Conservation (phyloP, 2,113 vertebrate species). For the Eudyptes chrysolophus region DNA sequence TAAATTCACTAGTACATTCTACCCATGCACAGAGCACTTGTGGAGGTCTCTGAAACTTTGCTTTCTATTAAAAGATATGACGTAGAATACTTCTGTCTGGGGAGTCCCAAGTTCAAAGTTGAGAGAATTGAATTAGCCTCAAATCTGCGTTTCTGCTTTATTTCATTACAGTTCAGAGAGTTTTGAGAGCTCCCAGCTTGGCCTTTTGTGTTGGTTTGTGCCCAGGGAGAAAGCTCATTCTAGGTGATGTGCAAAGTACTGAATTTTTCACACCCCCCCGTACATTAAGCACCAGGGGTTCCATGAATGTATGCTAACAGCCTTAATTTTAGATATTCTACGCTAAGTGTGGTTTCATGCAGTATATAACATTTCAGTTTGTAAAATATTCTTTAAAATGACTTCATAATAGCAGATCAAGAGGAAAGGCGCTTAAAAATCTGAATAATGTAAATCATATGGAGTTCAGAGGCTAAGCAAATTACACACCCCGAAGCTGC, state of each 20-base stretch:
- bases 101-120: conserved; percentile 30
- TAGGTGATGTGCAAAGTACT: conserved; percentile 49
- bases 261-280: background rate
- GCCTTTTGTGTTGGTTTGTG: conserved; percentile 19
- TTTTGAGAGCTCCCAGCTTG: background rate
- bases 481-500: conserved; percentile 84
- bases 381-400: conserved; percentile 72
- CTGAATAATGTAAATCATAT: conserved; percentile 83
- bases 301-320: conserved; percentile 46
- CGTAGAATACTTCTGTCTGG: background rate
- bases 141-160: conserved; percentile 1
- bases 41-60: background rate
- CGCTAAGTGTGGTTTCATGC: conserved; percentile 55
- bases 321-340: conserved; percentile 49
- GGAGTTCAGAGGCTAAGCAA: conserved; percentile 87
- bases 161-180: background rate
- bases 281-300: conserved; percentile 9
- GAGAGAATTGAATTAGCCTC: background rate
- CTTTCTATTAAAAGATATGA: background rate
- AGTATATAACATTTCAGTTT: conserved; percentile 68
- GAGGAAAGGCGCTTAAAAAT: conserved; percentile 73
- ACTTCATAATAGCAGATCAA: conserved; percentile 76
- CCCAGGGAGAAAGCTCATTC: conserved; percentile 33
- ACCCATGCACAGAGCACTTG: background rate
- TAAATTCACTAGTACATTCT: background rate